These are phyloP conservation scores for Spodoptera picta DNA, from an alignment of 2,888 invertebrate genomes.

Conservation along the genomic window DNA sequence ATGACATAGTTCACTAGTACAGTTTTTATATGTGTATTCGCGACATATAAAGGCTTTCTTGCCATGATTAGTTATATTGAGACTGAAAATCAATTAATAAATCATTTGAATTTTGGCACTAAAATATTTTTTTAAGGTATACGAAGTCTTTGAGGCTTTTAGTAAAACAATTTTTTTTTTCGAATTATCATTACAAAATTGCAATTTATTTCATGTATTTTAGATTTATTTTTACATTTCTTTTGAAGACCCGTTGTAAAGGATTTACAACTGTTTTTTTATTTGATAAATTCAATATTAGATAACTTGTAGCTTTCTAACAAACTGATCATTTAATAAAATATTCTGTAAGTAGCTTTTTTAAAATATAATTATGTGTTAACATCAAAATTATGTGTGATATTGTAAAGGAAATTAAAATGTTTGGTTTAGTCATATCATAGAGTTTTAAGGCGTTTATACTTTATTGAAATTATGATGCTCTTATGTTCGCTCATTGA, in stretches of 20 bases:
- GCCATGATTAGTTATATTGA: conserved; percentile 62
- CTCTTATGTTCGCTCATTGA: conserved; percentile 70
- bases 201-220: background rate
- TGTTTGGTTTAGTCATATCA: conserved; percentile 74
- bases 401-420: conserved; percentile 60
- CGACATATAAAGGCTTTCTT: conserved; percentile 55
- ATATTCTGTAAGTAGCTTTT: conserved; percentile 19
- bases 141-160: conserved; percentile 19
- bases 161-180: conserved; percentile 12
- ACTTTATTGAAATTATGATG: conserved; percentile 49
- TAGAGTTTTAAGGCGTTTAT: conserved; percentile 59
- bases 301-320: conserved; percentile 11
- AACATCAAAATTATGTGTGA: conserved; percentile 68
- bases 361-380: conserved; percentile 39
- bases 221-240: no score
- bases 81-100: conserved; percentile 54
- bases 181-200: conserved; percentile 14
- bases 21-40: conserved; percentile 29
- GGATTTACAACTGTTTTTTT: no score
- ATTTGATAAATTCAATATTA: conserved; percentile 5
- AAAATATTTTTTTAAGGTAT: conserved; percentile 14
- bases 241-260: no score
- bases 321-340: conserved; percentile 20
- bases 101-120: conserved; percentile 32
- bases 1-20: conserved; percentile 47